A percentile compares a stretch with the other conserved stretches of the same genome.
Conservation (phyloP, 92 coral and sea anemone species). For the Porites divaricata region DNA sequence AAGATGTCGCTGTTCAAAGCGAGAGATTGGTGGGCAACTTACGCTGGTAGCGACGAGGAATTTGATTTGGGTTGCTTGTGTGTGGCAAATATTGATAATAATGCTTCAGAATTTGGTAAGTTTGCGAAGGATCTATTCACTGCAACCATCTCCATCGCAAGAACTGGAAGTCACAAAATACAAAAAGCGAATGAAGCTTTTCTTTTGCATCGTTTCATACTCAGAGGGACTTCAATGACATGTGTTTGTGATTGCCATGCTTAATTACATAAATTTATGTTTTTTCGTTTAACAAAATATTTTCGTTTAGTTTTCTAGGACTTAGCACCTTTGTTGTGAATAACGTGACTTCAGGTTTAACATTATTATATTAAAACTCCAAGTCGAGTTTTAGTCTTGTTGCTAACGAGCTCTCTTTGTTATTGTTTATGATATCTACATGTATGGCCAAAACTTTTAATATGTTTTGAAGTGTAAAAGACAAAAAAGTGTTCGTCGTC, state of each 20-base stretch:
- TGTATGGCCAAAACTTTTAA: background rate
- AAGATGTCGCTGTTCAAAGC: constrained; percentile 99
- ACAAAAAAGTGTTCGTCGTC: background rate
- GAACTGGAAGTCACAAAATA: too few relatives aligned
- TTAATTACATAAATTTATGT: too few relatives aligned
- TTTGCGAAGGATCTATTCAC: background rate
- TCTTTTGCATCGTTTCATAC: background rate
- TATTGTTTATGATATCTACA: constrained; percentile 11
- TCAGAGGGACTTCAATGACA: background rate
- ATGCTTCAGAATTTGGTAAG: constrained; percentile 77
- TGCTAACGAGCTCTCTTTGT: constrained; percentile 34
- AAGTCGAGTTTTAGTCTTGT: constrained; percentile 2
- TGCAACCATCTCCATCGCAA: background rate
- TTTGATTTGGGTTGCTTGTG: constrained; percentile 96
- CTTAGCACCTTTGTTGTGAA: background rate
- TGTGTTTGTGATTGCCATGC: background rate
- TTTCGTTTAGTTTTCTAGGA: background rate
- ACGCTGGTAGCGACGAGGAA: constrained; percentile 98
- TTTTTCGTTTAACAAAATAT: background rate
- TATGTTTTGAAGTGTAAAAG: background rate
- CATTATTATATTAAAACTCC: background rate
- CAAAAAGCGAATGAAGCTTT: too few relatives aligned
- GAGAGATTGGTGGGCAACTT: constrained; percentile 99
- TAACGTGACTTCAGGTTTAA: background rate
- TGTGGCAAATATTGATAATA: constrained; percentile 93